Percentiles rank a stretch among this genome's conserved stretches.
Evolutionary conservation across 2,888 invertebrate genomes (phyloP).

Genomic region (Oxycera nigricornis): DNA sequence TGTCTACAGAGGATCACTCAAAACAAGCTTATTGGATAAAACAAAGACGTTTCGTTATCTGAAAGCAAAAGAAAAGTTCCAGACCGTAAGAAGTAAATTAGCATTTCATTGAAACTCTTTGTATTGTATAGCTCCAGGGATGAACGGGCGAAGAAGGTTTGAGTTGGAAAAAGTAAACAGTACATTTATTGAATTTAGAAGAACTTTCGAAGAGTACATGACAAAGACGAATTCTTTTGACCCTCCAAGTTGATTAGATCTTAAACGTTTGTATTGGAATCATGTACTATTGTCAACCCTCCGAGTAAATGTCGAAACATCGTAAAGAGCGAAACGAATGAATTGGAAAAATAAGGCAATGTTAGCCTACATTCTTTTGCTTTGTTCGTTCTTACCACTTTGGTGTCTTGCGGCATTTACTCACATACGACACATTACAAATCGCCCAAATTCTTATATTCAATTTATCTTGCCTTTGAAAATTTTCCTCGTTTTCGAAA

Average conservation of each 20-base stretch:
- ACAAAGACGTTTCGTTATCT: conserved; percentile 42
- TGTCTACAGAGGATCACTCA: conserved; percentile 30
- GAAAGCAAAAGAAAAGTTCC: not conserved
- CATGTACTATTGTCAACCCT: conserved; percentile 3
- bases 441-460: conserved; percentile 44
- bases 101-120: conserved; percentile 45
- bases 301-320: not conserved
- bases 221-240: conserved; percentile 10
- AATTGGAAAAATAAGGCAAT: not conserved
- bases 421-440: conserved; percentile 46
- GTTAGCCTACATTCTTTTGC: not conserved
- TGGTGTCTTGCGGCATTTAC: conserved; percentile 31
- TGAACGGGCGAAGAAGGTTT: conserved; percentile 2
- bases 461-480: conserved; percentile 46
- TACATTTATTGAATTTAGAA: conserved; percentile 26
- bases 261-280: not conserved
- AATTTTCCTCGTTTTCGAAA: conserved; percentile 37
- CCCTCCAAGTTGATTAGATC: conserved; percentile 24
- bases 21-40: conserved; percentile 43
- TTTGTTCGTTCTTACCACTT: not conserved
- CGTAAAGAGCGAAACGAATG: not conserved
- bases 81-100: conserved; percentile 37
- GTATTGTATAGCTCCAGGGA: conserved; percentile 16
- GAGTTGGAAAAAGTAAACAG: not conserved
- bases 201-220: not conserved